Evolutionary conservation across 2,797 vertebrate species (phyloP).

Genomic region (Avahi laniger): DNA sequence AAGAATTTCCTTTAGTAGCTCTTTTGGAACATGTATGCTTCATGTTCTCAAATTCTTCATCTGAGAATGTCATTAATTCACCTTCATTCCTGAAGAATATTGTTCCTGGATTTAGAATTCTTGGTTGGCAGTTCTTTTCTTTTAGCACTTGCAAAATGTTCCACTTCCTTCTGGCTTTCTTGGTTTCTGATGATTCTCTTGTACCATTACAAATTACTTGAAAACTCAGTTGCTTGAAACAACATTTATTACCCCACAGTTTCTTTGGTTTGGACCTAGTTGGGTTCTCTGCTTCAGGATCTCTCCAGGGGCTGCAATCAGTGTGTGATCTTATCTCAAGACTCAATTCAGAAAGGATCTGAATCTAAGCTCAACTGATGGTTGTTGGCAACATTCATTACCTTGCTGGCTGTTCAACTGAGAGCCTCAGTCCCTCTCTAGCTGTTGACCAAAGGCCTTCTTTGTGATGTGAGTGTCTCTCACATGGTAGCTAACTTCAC

Average conservation of each 20-base stretch:
- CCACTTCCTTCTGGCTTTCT: background rate
- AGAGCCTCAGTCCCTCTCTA: background rate
- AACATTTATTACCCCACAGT: background rate
- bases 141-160: background rate
- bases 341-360: background rate
- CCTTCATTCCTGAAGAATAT: background rate
- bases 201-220: background rate
- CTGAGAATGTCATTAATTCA: conserved; percentile 15
- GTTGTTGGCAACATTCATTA: background rate
- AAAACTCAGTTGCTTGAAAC: background rate
- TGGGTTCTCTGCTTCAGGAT: background rate
- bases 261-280: background rate
- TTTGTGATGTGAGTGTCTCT: background rate
- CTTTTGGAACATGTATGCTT: background rate
- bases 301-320: background rate
- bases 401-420: background rate
- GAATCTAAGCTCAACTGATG: background rate
- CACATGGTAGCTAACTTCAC: background rate
- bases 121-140: background rate
- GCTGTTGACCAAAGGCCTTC: background rate
- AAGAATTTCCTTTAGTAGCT: background rate
- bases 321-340: background rate
- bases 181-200: background rate
- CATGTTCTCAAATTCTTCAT: background rate
- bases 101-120: conserved; percentile 42